These are phyloP conservation scores for Bombus huntii DNA, from an alignment of 1,140 invertebrate genomes.

Conservation along the genomic window DNA sequence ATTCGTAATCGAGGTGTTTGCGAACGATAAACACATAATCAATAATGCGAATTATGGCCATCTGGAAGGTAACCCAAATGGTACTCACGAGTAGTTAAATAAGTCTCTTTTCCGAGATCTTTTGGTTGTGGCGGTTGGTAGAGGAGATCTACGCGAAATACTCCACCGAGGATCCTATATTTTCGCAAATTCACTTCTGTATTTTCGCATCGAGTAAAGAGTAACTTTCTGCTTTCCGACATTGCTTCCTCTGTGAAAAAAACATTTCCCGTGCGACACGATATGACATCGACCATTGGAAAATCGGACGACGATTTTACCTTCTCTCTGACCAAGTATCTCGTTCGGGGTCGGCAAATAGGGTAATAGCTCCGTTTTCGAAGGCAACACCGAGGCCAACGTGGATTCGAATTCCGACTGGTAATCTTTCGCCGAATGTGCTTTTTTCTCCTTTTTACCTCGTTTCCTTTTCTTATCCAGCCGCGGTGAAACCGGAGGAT, in stretches of 20 bases:
- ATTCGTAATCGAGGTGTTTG: too few relatives aligned
- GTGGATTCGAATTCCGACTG: slow-evolving; percentile 58
- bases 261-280: not conserved
- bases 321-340: slow-evolving; percentile 68
- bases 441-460: slow-evolving; percentile 25
- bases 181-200: slow-evolving; percentile 87
- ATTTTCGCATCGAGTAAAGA: slow-evolving; percentile 74
- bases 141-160: slow-evolving; percentile 86
- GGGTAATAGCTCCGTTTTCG: slow-evolving; percentile 65
- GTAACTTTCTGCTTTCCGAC: slow-evolving; percentile 73
- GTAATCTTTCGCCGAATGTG: slow-evolving; percentile 27
- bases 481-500: slow-evolving; percentile 59
- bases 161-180: slow-evolving; percentile 86
- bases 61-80: too few relatives aligned
- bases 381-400: not conserved
- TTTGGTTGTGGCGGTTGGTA: slow-evolving; percentile 87
- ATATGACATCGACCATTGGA: too few relatives aligned
- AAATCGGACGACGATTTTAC: slow-evolving; percentile 39
- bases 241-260: slow-evolving; percentile 69
- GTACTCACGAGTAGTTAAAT: slow-evolving; percentile 80
- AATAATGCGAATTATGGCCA: too few relatives aligned
- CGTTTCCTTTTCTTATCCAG: slow-evolving; percentile 19
- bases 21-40: too few relatives aligned
- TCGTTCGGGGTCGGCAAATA: slow-evolving; percentile 73
- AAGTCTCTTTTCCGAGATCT: slow-evolving; percentile 78